These are phyloP conservation scores for Lithobius niger DNA, from an alignment of 1,140 invertebrate genomes.

Conservation along the genomic window DNA sequence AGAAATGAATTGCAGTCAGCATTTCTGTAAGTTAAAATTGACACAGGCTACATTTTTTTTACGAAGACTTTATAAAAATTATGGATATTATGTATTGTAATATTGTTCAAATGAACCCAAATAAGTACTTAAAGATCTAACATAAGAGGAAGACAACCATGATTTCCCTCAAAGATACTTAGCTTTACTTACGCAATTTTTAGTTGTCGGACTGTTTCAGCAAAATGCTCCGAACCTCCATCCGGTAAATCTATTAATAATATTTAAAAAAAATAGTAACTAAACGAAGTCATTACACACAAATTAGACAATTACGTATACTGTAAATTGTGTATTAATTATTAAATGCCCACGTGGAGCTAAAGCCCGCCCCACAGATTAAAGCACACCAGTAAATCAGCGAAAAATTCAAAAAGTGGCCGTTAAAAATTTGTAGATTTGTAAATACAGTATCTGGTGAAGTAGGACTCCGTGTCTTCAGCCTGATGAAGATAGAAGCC, in stretches of 20 bases:
- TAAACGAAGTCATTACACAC: constrained; percentile 8
- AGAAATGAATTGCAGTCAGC: neutral
- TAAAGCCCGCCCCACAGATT: too few relatives aligned
- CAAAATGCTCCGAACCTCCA: constrained; percentile 82
- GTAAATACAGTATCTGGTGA: too few relatives aligned
- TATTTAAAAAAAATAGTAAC: constrained; percentile 8
- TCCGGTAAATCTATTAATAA: constrained; percentile 60
- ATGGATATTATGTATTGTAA: neutral
- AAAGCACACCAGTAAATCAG: too few relatives aligned
- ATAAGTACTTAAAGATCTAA: neutral
- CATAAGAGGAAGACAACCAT: neutral
- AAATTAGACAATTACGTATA: neutral
- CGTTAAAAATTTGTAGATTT: too few relatives aligned
- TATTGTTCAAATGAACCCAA: neutral
- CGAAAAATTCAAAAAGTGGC: too few relatives aligned
- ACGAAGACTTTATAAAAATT: neutral
- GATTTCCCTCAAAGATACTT: neutral
- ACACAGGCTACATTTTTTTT: neutral
- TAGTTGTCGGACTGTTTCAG: constrained; percentile 62
- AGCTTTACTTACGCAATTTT: constrained; percentile 33
- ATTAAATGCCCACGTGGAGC: too few relatives aligned
- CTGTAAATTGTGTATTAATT: too few relatives aligned
- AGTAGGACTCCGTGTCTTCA: neutral
- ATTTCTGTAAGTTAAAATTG: neutral
- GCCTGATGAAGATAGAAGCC: too few relatives aligned